These are phyloP conservation scores for Lordiphosa stackelbergi DNA, from an alignment of 1,140 invertebrate genomes.

Conservation along the genomic window DNA sequence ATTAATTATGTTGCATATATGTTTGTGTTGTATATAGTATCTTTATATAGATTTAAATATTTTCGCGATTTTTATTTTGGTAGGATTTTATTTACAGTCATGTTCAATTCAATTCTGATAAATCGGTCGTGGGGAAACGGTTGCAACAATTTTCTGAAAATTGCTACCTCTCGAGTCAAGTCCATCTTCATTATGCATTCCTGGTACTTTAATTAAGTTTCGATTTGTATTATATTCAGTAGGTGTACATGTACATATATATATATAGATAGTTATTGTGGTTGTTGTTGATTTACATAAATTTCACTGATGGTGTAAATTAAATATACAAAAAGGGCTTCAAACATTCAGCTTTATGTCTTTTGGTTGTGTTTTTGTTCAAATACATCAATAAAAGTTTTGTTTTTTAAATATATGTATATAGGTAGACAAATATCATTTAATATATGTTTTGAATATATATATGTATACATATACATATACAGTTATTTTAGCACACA, in stretches of 20 bases:
- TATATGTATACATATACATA: conserved; percentile 28
- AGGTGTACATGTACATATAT: conserved; percentile 8
- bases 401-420: conserved; percentile 39
- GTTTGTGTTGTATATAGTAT: conserved; percentile 36
- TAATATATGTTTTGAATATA: conserved; percentile 32
- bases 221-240: conserved; percentile 1
- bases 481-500: conserved; percentile 55
- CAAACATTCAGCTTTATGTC: conserved; percentile 32
- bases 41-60: conserved; percentile 60
- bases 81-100: conserved; percentile 62
- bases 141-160: conserved; percentile 43
- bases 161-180: conserved; percentile 25
- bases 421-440: conserved; percentile 32
- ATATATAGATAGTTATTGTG: conserved; percentile 4
- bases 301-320: conserved; percentile 74
- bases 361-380: conserved; percentile 25
- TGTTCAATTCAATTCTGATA: conserved; percentile 40
- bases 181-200: conserved; percentile 15
- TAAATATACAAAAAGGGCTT: conserved; percentile 62
- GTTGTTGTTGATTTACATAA: conserved; percentile 4
- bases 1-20: conserved; percentile 35
- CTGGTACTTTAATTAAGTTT: conserved; percentile 17
- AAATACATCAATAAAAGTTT: conserved; percentile 62
- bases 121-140: conserved; percentile 25
- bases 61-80: conserved; percentile 38